Conservation (phyloP, 2,113 vertebrate genomes). For the Sturnira hondurensis region DNA sequence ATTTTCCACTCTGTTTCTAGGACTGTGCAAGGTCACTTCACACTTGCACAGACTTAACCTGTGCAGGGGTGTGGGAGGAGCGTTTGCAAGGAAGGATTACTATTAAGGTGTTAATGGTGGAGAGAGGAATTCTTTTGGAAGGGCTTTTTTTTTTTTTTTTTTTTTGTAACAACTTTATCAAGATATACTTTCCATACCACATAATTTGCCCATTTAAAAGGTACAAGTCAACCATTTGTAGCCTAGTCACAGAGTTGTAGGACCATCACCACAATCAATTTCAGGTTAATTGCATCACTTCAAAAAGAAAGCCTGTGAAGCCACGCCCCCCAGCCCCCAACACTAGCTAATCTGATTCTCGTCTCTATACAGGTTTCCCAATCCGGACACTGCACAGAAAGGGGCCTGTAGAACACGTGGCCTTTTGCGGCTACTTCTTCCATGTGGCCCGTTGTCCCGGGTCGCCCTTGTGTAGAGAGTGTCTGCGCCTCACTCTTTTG, state of each 20-base stretch:
- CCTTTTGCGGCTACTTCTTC: not conserved
- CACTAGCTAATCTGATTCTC: fast-evolving
- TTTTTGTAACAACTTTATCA: not conserved
- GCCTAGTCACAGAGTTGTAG: not conserved
- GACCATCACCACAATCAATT: fast-evolving
- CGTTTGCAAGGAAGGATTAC: not conserved
- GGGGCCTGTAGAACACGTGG: fast-evolving
- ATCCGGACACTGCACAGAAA: fast-evolving
- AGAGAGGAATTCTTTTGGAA: not conserved
- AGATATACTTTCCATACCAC: not conserved
- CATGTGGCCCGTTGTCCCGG: fast-evolving
- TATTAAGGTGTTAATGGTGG: too few relatives aligned
- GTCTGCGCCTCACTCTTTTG: not conserved
- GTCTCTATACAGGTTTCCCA: fast-evolving
- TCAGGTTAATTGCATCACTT: not conserved
- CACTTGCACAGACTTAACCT: fast-evolving
- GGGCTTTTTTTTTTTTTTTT: not conserved
- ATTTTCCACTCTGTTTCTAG: not conserved
- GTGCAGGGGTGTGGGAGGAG: fast-evolving
- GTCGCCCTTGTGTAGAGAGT: fast-evolving
- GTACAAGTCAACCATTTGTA: too few relatives aligned
- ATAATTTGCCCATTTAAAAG: not conserved
- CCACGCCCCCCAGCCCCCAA: too few relatives aligned
- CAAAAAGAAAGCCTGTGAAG: not conserved
- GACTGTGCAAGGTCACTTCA: not conserved